Evolutionary conservation across 2,888 invertebrate genomes (phyloP), one percentile per base, ranked within the genome.

Genomic region (Melipona beecheii): DNA sequence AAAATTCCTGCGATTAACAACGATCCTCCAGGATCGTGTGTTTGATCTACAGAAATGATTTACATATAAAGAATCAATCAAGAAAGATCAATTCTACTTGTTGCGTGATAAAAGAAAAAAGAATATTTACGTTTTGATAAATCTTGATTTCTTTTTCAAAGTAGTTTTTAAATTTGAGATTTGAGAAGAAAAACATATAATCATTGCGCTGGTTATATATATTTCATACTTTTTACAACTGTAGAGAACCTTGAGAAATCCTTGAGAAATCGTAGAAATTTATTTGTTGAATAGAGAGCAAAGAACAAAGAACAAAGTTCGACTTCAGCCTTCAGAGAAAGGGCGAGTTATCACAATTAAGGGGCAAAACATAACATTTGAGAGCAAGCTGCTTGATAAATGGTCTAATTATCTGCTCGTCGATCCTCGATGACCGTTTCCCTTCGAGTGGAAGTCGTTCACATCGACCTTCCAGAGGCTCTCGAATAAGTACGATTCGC

Each of bases 1-100:
- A 83, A 81, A 70, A 69, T 66, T 50, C 36, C n/a, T 36, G 19
- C 36, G n/a, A 81, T 83, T 76, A 72, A 76, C 70, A 73, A 73
- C 31, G 70, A 36, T 50, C 9, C 4, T 11, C 31, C 24, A 19
- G 62, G 72, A 73, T 76, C 72, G 49, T 19, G 49, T 19, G 54
- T 72, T 49, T 31, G 36, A 58, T 52, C 43, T 58, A 49, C 36
- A 52, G 58, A 80, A 65, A 65, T 50, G 69, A 19, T n/a, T 52
- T 43, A 24, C 24, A 11, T 36, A 24, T 4, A 4, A 1, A 6
- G 31, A 54, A 66, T 62, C 66, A 60, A 81, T 80, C n/a, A n/a
- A 54, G 43, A 36, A 9, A 0, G 17, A 62, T 54, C 50, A 65
- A 31, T 56, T 36, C n/a, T n/a, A 50, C 21, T 19, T 5, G n/a